Percentiles rank a stretch among this genome's conserved stretches.
Conservation (phyloP, 23 tunicate species). For the Ascidia mentula region DNA sequence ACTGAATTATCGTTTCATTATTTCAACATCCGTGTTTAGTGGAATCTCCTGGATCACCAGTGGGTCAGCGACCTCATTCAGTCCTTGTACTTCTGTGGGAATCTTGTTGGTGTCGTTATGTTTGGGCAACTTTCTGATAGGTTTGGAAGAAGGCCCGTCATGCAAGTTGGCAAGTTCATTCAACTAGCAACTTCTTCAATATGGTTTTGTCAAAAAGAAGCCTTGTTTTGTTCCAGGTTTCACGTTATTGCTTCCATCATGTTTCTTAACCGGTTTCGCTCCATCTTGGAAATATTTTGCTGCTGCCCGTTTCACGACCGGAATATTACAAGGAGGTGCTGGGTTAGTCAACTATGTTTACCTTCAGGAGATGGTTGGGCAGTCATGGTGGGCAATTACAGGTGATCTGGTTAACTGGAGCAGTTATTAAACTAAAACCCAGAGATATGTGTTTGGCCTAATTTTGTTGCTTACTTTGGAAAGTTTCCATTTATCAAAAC, state of each 20-base stretch:
- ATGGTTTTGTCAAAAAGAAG: no score
- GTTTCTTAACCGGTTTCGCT: conserved; percentile 21
- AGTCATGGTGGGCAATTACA: conserved; percentile 53
- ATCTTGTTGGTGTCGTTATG: conserved; percentile 37
- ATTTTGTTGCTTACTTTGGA: no score
- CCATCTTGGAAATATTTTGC: conserved; percentile 26
- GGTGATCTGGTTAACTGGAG: no score
- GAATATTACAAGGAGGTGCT: conserved; percentile 54
- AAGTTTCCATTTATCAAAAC: not conserved
- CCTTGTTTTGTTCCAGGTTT: conserved; percentile 1
- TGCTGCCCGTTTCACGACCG: conserved; percentile 33
- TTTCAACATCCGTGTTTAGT: no score
- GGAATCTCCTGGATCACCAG: conserved; percentile 39
- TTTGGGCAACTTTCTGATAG: conserved; percentile 58
- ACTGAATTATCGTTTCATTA: no score
- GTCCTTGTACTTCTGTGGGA: conserved; percentile 55
- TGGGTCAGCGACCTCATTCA: conserved; percentile 32
- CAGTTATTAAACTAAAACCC: no score
- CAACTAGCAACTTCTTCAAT: not conserved
- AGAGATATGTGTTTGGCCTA: no score
- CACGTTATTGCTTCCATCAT: conserved; percentile 18
- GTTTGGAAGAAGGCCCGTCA: conserved; percentile 49
- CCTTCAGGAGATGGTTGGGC: conserved; percentile 48
- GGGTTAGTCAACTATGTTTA: conserved; percentile 48
- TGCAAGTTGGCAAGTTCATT: conserved; percentile 17